Conservation (phyloP, 1,140 invertebrate species). For the Drosophila funebris region DNA sequence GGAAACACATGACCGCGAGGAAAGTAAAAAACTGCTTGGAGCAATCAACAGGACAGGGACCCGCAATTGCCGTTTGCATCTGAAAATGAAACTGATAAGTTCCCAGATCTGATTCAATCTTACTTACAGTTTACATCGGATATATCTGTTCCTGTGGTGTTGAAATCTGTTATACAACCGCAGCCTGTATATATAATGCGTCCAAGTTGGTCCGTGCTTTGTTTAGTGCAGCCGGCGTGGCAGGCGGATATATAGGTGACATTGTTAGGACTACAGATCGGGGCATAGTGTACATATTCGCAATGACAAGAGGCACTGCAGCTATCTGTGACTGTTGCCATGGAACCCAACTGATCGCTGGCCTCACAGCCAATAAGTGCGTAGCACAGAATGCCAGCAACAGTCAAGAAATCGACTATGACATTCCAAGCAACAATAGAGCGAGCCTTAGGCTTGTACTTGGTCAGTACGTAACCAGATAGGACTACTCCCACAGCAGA, state of each 20-base stretch:
- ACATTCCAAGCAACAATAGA: slow-evolving; percentile 89
- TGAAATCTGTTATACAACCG: slow-evolving; percentile 24
- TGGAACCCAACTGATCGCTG: slow-evolving; percentile 58
- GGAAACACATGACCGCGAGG: slow-evolving; percentile 86
- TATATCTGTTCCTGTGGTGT: background rate
- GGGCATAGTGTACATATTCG: slow-evolving; percentile 88
- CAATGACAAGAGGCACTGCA: slow-evolving; percentile 88
- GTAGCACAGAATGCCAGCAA: slow-evolving; percentile 87
- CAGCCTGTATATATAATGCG: slow-evolving; percentile 69
- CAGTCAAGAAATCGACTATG: slow-evolving; percentile 87
- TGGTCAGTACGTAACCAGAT: slow-evolving; percentile 88
- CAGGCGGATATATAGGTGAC: slow-evolving; percentile 89
- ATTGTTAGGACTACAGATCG: slow-evolving; percentile 86
- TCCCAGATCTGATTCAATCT: background rate
- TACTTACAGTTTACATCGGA: slow-evolving; percentile 40
- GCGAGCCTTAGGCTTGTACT: slow-evolving; percentile 88
- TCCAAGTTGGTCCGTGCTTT: slow-evolving; percentile 59
- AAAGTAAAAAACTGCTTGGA: slow-evolving; percentile 87
- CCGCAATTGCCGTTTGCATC: slow-evolving; percentile 76
- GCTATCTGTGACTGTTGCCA: slow-evolving; percentile 30
- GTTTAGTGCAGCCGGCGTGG: slow-evolving; percentile 87
- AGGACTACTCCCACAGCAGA: slow-evolving; percentile 88
- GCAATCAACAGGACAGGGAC: slow-evolving; percentile 88
- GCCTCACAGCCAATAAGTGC: slow-evolving; percentile 88
- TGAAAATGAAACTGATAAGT: background rate